A percentile compares a stretch with the other conserved stretches of the same genome.
Conservation (phyloP, 2,797 vertebrate species). For the Hydrocynus forskahlii region DNA sequence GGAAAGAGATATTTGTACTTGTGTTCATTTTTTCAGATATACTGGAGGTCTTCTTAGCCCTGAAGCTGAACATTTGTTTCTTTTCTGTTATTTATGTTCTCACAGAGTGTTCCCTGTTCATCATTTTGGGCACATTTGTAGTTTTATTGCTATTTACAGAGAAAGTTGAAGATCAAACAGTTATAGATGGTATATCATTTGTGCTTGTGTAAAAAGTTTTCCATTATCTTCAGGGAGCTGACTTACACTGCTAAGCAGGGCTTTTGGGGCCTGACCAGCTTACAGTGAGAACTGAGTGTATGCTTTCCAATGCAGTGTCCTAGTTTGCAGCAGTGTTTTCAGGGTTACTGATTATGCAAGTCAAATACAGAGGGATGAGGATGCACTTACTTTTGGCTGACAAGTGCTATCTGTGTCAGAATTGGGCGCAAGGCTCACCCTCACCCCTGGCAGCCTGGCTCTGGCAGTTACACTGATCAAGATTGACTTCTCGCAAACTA, state of each 20-base stretch:
- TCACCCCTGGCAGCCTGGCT: slow-evolving; percentile 47
- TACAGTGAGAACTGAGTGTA: not conserved
- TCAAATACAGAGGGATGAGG: slow-evolving; percentile 51
- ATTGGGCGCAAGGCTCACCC: slow-evolving; percentile 52
- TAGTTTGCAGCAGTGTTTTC: slow-evolving; percentile 33
- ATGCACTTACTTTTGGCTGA: slow-evolving; percentile 54
- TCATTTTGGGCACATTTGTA: not conserved
- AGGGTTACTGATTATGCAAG: slow-evolving; percentile 56
- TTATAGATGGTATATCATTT: not conserved
- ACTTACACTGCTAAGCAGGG: not conserved
- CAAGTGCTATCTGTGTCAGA: slow-evolving; percentile 55
- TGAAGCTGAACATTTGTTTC: not conserved
- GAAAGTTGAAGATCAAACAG: not conserved
- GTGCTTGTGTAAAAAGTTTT: not conserved
- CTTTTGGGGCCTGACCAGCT: not conserved
- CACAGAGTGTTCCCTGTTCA: not conserved
- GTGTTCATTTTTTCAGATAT: not conserved
- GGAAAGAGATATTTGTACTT: not conserved
- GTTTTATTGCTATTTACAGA: not conserved
- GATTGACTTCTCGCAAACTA: slow-evolving; percentile 55
- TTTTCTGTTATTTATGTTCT: not conserved
- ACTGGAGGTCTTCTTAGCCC: not conserved
- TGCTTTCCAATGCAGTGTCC: slow-evolving; percentile 12
- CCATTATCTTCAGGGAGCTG: not conserved
- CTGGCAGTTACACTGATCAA: slow-evolving; percentile 57